A percentile compares a stretch with the other conserved stretches of the same genome.
These are phyloP conservation scores for Nemotelus nigrinus DNA, from an alignment of 2,888 invertebrate genomes.

Conservation along the genomic window DNA sequence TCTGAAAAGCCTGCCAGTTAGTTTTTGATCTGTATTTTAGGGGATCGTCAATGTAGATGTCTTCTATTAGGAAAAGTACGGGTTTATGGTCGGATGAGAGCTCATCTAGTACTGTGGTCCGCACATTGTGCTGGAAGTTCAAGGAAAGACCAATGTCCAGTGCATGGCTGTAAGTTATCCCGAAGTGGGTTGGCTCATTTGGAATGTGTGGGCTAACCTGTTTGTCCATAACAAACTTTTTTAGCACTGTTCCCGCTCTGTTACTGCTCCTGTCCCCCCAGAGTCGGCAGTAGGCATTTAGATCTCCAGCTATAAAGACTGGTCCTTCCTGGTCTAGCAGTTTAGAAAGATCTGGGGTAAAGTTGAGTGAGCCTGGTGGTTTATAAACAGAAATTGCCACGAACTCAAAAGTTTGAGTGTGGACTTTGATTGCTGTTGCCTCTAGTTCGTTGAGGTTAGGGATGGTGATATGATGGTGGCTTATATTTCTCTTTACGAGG, in stretches of 20 bases:
- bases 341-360: neutral
- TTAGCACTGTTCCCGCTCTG: slow-evolving; percentile 2
- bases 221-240: too few species aligned
- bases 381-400: neutral
- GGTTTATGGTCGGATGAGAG: neutral
- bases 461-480: neutral
- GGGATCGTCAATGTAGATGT: too few species aligned
- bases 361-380: neutral
- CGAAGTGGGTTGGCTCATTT: too few species aligned
- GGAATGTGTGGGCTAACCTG: too few species aligned
- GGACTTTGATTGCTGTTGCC: slow-evolving; percentile 9
- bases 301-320: neutral
- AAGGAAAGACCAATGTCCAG: too few species aligned
- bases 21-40: too few species aligned
- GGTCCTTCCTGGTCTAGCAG: neutral
- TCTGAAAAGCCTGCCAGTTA: too few species aligned
- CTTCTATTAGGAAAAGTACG: too few species aligned
- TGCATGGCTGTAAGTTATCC: too few species aligned
- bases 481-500: neutral
- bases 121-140: too few species aligned
- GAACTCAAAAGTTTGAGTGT: neutral
- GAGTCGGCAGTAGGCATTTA: neutral
- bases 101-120: too few species aligned
- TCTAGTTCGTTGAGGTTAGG: neutral
- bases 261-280: slow-evolving; percentile 17